Conservation (phyloP, 2,797 vertebrate genomes). For the Danionella dracula region DNA sequence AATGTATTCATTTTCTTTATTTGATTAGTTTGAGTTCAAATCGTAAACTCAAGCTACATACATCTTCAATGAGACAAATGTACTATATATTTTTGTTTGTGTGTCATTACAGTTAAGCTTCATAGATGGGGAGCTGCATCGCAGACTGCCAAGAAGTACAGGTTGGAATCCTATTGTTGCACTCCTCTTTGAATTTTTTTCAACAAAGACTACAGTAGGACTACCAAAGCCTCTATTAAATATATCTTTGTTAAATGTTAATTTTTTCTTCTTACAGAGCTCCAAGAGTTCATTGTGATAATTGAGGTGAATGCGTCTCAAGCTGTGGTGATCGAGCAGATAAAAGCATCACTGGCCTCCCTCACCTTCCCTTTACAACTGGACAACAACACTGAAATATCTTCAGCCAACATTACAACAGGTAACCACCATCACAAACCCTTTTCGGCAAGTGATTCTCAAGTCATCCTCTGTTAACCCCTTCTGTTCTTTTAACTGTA, state of each 20-base stretch:
- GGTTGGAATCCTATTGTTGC: neutral
- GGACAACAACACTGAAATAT: conserved; percentile 42
- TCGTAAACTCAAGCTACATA: too few relatives aligned
- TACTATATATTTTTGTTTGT: neutral
- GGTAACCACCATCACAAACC: conserved; percentile 45
- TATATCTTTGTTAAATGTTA: neutral
- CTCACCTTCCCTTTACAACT: conserved; percentile 38
- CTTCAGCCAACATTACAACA: conserved; percentile 46
- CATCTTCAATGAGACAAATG: too few relatives aligned
- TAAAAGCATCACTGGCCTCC: conserved; percentile 32
- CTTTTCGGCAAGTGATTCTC: neutral
- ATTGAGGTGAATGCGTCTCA: conserved; percentile 30
- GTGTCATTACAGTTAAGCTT: neutral
- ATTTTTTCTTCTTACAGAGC: neutral
- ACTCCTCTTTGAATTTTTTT: neutral
- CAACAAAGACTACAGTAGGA: too few relatives aligned
- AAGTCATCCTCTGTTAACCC: neutral
- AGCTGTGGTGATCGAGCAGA: conserved; percentile 25
- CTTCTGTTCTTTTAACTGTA: conserved; percentile 44
- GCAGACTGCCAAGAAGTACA: conserved; percentile 3
- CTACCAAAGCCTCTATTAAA: too few relatives aligned
- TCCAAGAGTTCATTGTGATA: conserved; percentile 25
- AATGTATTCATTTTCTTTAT: too few relatives aligned
- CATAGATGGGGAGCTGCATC: conserved; percentile 3
- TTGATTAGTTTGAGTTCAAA: too few relatives aligned